A percentile compares a stretch with the other conserved stretches of the same genome.
Conservation (phyloP, 2,113 vertebrate genomes). For the Lophura nycthemera region DNA sequence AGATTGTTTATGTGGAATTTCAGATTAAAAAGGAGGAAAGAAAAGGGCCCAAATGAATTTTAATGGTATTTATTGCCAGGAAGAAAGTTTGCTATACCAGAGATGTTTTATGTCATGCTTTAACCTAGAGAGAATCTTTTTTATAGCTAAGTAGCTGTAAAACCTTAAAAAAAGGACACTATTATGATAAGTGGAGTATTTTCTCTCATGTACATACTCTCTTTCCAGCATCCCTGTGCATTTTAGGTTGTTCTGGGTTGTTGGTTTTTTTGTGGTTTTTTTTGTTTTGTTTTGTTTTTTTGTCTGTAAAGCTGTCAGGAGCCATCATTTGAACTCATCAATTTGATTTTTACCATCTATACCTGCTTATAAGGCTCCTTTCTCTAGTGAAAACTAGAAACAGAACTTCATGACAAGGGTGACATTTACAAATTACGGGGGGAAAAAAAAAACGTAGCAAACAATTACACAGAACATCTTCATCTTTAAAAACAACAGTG, state of each 20-base stretch:
- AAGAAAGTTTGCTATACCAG: neutral
- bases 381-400: conserved; percentile 27
- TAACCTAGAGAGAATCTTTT: conserved; percentile 7
- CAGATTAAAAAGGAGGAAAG: neutral
- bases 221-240: conserved; percentile 30
- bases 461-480: neutral
- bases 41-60: neutral
- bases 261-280: no score
- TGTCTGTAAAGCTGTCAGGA: conserved; percentile 49
- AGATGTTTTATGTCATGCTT: conserved; percentile 23
- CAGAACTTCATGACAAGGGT: conserved; percentile 17
- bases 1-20: conserved; percentile 17
- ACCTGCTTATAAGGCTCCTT: neutral
- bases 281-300: neutral
- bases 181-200: conserved; percentile 31
- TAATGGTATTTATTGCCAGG: conserved; percentile 45
- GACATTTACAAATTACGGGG: conserved; percentile 54
- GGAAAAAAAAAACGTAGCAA: neutral
- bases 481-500: neutral
- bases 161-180: conserved; percentile 31
- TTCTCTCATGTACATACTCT: conserved; percentile 9
- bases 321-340: conserved; percentile 48
- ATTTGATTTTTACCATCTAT: conserved; percentile 43
- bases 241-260: neutral
- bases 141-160: conserved; percentile 52